These are phyloP conservation scores for Moxostoma hubbsi DNA, from an alignment of 2,797 vertebrate species.

Conservation along the genomic window DNA sequence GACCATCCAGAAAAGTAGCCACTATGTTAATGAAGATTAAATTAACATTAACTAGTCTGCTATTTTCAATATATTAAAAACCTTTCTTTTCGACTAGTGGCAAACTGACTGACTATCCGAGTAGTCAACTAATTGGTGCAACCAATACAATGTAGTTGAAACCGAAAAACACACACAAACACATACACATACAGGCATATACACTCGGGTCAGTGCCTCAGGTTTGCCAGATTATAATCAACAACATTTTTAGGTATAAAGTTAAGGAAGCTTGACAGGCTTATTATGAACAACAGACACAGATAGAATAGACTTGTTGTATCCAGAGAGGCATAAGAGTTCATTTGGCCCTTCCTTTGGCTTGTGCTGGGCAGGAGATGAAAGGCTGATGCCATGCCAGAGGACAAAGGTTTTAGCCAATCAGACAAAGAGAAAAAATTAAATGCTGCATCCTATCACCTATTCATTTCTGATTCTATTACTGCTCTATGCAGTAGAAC, in stretches of 20 bases:
- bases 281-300: conserved; percentile 19
- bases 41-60: no score
- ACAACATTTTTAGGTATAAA: not conserved
- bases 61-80: no score
- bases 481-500: not conserved
- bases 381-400: conserved; percentile 12
- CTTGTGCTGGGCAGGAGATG: not conserved
- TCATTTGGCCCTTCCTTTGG: not conserved
- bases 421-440: conserved; percentile 4
- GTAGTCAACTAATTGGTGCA: no score
- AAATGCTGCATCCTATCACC: conserved; percentile 18
- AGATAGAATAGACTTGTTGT: conserved; percentile 27
- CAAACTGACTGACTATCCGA: no score
- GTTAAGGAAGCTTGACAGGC: conserved; percentile 12
- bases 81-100: no score
- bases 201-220: no score
- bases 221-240: no score
- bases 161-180: no score
- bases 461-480: conserved; percentile 1
- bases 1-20: no score
- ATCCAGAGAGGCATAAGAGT: conserved; percentile 15
- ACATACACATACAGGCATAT: no score
- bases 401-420: conserved; percentile 6
- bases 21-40: no score
- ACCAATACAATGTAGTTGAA: no score